phyloP scores from a whole-genome alignment of 2,797 vertebrate species.

The Manis pentadactyla region DNA sequence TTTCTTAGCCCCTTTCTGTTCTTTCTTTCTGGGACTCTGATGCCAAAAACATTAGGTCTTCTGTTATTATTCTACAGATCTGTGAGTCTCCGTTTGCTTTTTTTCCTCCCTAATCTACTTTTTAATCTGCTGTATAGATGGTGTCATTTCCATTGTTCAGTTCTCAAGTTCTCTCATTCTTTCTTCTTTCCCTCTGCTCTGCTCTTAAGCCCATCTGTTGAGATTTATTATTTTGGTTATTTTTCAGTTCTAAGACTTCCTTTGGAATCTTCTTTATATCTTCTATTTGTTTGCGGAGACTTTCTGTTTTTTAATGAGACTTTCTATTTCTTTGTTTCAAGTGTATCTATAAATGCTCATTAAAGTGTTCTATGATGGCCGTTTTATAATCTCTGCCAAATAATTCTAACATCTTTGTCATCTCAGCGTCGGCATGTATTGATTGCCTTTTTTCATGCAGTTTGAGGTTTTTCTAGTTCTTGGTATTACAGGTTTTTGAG shows the following conservation, averaged over 20 bases:
- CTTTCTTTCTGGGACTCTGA: neutral
- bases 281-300: neutral
- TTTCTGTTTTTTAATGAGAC: neutral
- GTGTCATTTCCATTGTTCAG: neutral
- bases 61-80: neutral
- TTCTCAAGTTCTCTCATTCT: neutral
- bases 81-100: neutral
- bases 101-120: neutral
- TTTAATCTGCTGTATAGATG: neutral
- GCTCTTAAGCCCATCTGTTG: neutral
- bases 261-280: neutral
- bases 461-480: neutral
- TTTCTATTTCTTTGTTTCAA: neutral
- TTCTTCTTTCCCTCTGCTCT: neutral
- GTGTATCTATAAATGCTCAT: neutral
- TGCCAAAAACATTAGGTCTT: neutral
- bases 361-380: neutral
- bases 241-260: slow-evolving; percentile 31
- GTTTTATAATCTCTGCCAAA: neutral
- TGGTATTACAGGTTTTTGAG: neutral
- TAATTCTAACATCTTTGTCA: neutral
- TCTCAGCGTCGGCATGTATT: neutral
- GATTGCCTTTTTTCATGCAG: neutral
- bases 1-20: neutral
- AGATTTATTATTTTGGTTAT: neutral